Conservation (phyloP, 2,888 invertebrate genomes). For the Cheilosia vernalis region DNA sequence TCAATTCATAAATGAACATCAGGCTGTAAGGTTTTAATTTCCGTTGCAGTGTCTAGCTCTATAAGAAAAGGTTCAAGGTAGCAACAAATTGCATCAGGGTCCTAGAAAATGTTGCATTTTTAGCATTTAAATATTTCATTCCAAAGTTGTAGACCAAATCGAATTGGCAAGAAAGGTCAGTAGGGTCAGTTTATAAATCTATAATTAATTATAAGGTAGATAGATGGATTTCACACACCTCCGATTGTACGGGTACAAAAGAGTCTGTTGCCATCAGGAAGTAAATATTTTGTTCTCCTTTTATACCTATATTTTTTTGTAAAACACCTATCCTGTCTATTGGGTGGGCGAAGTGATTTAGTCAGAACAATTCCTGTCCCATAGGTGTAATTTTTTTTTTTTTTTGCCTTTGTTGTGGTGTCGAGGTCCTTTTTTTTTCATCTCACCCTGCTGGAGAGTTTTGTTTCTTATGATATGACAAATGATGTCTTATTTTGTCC, state of each 20-base stretch:
- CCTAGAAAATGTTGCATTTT: too few species aligned
- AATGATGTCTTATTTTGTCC: not conserved
- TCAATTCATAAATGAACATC: too few species aligned
- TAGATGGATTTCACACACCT: slow-evolving; percentile 35
- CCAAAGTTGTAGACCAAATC: slow-evolving; percentile 19
- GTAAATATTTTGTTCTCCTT: slow-evolving; percentile 17
- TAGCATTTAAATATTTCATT: not conserved
- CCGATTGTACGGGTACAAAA: slow-evolving; percentile 9
- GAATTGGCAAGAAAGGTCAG: slow-evolving; percentile 37
- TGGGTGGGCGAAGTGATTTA: slow-evolving; percentile 43
- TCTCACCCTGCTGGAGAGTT: not conserved
- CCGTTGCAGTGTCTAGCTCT: too few species aligned
- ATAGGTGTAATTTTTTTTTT: not conserved
- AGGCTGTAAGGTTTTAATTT: too few species aligned
- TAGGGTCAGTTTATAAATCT: slow-evolving; percentile 39
- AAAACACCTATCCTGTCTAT: slow-evolving; percentile 16
- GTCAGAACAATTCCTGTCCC: slow-evolving; percentile 6
- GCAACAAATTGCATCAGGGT: too few species aligned
- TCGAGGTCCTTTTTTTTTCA: not conserved
- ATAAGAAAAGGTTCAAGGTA: too few species aligned
- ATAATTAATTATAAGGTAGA: slow-evolving; percentile 38
- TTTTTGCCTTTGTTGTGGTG: not conserved
- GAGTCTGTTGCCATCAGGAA: slow-evolving; percentile 13
- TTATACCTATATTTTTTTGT: not conserved
- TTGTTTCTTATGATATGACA: not conserved